Percentiles rank a stretch among this genome's conserved stretches.
phyloP scores from a whole-genome alignment of 1,140 invertebrate species.

The Brachionus koreanus region DNA sequence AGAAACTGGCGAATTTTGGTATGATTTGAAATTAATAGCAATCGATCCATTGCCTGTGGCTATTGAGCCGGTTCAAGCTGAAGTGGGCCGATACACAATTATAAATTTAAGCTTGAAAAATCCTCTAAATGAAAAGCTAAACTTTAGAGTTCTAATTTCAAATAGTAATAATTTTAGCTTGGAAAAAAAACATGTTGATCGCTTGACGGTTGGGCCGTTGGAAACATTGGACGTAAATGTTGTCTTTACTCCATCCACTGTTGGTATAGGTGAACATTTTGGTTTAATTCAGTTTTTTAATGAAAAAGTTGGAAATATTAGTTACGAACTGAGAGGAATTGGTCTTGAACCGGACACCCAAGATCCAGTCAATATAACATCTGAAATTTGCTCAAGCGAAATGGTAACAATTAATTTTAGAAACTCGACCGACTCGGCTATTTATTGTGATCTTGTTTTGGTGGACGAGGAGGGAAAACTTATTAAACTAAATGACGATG shows the following conservation, averaged over 20 bases:
- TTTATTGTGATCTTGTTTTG: conserved; percentile 33
- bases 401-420: conserved; percentile 33
- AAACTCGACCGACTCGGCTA: conserved; percentile 26
- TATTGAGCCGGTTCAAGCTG: conserved; percentile 54
- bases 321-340: conserved; percentile 19
- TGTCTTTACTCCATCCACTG: conserved; percentile 55
- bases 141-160: conserved; percentile 51
- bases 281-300: conserved; percentile 53
- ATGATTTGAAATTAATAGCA: conserved; percentile 52
- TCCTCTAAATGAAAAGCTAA: conserved; percentile 53
- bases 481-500: conserved; percentile 11
- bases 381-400: conserved; percentile 25
- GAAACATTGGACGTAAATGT: conserved; percentile 51
- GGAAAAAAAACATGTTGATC: conserved; percentile 51
- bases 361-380: conserved; percentile 33
- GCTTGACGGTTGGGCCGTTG: conserved; percentile 49
- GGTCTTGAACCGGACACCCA: conserved; percentile 37
- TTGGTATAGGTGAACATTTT: conserved; percentile 52
- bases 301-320: conserved; percentile 49
- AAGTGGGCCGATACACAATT: conserved; percentile 56
- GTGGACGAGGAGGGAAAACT: conserved; percentile 44
- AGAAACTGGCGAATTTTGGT: conserved; percentile 57
- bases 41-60: conserved; percentile 51
- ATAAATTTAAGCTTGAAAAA: conserved; percentile 53
- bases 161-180: conserved; percentile 57